These are phyloP conservation scores for Mormyrus hasselquistii DNA, from an alignment of 2,797 vertebrate species.

Conservation along the genomic window DNA sequence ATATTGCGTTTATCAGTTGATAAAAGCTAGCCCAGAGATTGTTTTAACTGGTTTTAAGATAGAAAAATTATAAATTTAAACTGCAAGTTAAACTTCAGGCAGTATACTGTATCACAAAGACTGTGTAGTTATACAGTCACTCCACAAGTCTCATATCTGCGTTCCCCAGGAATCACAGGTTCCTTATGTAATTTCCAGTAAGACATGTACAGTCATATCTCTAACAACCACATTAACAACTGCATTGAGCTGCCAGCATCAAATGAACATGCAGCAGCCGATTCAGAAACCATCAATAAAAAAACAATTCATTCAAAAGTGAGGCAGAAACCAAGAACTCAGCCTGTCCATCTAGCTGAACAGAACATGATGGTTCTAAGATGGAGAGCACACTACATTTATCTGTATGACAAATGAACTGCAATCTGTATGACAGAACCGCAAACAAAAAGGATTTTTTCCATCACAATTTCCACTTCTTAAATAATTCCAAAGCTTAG, in stretches of 20 bases:
- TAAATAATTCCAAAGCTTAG: not conserved
- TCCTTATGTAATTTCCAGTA: not conserved
- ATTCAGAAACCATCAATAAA: not conserved
- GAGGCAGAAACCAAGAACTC: not conserved
- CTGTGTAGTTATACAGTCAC: not conserved
- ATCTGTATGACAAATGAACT: not conserved
- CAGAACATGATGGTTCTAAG: not conserved
- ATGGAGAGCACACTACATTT: not conserved
- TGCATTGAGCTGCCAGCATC: not conserved
- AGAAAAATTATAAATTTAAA: not conserved
- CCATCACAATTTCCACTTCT: not conserved
- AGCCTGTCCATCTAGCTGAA: not conserved
- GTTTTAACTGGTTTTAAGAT: not conserved
- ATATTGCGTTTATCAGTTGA: not conserved
- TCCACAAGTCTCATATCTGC: not conserved
- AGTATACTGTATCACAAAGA: not conserved
- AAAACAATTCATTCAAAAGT: not conserved
- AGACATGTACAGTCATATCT: not conserved
- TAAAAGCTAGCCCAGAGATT: not conserved
- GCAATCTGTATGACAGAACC: not conserved
- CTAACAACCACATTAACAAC: not conserved
- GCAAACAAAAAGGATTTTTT: not conserved
- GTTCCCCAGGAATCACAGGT: not conserved
- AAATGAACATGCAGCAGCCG: not conserved
- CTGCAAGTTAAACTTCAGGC: not conserved